A percentile compares a stretch with the other conserved stretches of the same genome.
phyloP scores from a whole-genome alignment of 2,113 vertebrate genomes.

The Lepisosteus osseus region DNA sequence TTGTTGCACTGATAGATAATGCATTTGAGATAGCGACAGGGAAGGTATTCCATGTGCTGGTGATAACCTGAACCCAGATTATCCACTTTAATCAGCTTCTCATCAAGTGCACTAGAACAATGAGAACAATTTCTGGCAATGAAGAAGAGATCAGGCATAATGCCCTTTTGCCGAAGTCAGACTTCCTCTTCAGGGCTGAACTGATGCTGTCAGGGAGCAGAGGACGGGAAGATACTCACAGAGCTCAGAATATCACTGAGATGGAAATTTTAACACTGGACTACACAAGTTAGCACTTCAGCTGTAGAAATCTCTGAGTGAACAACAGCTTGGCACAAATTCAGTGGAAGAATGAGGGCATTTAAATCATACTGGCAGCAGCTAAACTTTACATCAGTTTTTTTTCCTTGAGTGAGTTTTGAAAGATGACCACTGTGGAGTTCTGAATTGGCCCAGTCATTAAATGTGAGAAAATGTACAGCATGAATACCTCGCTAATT shows the following conservation, averaged over 20 bases:
- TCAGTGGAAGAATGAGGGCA: constrained; percentile 7
- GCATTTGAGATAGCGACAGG: too few relatives aligned
- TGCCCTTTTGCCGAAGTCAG: too few relatives aligned
- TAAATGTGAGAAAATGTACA: constrained; percentile 1
- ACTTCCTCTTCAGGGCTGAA: background rate
- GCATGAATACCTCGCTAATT: background rate
- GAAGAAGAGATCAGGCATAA: too few relatives aligned
- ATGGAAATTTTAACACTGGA: background rate
- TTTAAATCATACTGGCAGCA: constrained; percentile 3
- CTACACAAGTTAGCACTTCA: background rate
- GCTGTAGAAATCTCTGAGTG: background rate
- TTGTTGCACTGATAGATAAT: too few relatives aligned
- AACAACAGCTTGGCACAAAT: background rate
- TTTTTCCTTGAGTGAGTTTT: background rate
- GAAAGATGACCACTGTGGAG: background rate
- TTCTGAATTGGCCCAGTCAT: background rate
- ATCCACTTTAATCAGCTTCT: too few relatives aligned
- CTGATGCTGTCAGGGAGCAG: background rate
- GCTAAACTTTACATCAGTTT: constrained; percentile 3
- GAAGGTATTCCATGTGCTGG: too few relatives aligned
- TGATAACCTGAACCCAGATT: too few relatives aligned
- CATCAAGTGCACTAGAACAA: too few relatives aligned
- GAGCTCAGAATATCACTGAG: constrained; percentile 16
- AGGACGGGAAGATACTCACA: background rate
- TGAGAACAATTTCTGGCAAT: too few relatives aligned